Conservation (phyloP, 2,888 invertebrate species). For the Drosophila nigritarsus region DNA sequence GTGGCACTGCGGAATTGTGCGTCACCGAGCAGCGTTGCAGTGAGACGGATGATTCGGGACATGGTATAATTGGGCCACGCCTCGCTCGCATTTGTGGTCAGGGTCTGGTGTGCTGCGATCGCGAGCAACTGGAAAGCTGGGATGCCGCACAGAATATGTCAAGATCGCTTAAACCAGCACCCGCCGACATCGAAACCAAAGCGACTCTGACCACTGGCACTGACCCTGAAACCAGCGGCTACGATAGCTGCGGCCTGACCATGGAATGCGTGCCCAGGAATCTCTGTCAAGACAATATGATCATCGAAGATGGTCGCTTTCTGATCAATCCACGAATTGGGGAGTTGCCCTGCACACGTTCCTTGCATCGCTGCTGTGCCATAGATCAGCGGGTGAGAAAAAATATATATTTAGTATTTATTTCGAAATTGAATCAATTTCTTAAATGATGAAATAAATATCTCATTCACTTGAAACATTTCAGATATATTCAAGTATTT, state of each 20-base stretch:
- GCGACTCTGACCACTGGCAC: neutral
- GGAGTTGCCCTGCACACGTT: slow-evolving; percentile 21
- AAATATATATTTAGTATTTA: neutral
- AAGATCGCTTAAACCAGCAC: fast-evolving
- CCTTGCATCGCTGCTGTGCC: slow-evolving; percentile 57
- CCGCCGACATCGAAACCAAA: neutral
- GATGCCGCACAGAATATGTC: slow-evolving; percentile 19
- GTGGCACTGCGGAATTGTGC: slow-evolving; percentile 43
- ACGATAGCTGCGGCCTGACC: slow-evolving; percentile 63
- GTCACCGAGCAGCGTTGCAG: slow-evolving; percentile 52
- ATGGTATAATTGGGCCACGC: slow-evolving; percentile 45
- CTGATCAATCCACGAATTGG: slow-evolving; percentile 56
- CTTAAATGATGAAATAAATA: neutral
- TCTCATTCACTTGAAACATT: neutral
- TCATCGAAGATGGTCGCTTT: slow-evolving; percentile 55
- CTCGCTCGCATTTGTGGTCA: slow-evolving; percentile 44
- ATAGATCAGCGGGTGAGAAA: slow-evolving; percentile 44
- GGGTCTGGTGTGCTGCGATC: slow-evolving; percentile 52
- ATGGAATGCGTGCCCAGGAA: slow-evolving; percentile 65
- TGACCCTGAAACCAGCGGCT: slow-evolving; percentile 22
- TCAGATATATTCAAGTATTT: neutral
- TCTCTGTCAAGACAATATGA: slow-evolving; percentile 56
- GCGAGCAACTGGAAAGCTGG: slow-evolving; percentile 56
- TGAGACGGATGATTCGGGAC: slow-evolving; percentile 59
- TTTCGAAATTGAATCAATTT: neutral